Conservation (phyloP, 1,140 invertebrate genomes). For the Brachionus rubens region DNA sequence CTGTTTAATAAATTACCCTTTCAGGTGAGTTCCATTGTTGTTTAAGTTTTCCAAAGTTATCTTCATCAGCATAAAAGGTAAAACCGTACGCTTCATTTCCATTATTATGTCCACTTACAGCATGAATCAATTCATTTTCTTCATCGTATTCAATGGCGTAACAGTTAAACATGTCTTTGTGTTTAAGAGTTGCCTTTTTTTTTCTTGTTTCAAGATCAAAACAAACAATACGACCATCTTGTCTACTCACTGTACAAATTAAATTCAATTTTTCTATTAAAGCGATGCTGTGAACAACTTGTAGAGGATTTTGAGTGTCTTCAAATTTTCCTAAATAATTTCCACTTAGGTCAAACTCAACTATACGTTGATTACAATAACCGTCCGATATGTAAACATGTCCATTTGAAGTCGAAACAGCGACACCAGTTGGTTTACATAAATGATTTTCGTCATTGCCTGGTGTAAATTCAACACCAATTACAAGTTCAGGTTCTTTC, state of each 20-base stretch:
- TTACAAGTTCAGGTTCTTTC: conserved; percentile 68
- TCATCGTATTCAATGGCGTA: conserved; percentile 43
- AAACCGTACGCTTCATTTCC: conserved; percentile 20
- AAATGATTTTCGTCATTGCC: conserved; percentile 70
- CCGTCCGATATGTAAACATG: conserved; percentile 91
- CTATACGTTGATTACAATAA: conserved; percentile 81
- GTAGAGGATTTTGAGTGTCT: conserved; percentile 4
- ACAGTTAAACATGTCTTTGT: conserved; percentile 35
- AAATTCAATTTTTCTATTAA: conserved; percentile 23
- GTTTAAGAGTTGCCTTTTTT: neutral
- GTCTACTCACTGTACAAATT: conserved; percentile 36
- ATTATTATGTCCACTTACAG: conserved; percentile 4
- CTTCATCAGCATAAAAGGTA: conserved; percentile 27
- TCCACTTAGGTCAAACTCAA: conserved; percentile 76
- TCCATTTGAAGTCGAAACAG: conserved; percentile 72
- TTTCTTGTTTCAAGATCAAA: conserved; percentile 3
- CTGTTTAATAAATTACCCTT: neutral
- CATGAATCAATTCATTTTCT: conserved; percentile 34
- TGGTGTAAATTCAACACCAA: conserved; percentile 78
- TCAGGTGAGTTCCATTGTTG: conserved; percentile 19
- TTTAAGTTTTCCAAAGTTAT: conserved; percentile 33
- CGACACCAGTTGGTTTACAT: conserved; percentile 89
- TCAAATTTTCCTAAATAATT: conserved; percentile 63
- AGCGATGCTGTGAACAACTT: conserved; percentile 3
- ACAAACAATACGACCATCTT: conserved; percentile 45